Percentiles rank a stretch among this genome's conserved stretches.
Conservation (phyloP, 1,140 invertebrate genomes). For the Propsilocerus akamusi region DNA sequence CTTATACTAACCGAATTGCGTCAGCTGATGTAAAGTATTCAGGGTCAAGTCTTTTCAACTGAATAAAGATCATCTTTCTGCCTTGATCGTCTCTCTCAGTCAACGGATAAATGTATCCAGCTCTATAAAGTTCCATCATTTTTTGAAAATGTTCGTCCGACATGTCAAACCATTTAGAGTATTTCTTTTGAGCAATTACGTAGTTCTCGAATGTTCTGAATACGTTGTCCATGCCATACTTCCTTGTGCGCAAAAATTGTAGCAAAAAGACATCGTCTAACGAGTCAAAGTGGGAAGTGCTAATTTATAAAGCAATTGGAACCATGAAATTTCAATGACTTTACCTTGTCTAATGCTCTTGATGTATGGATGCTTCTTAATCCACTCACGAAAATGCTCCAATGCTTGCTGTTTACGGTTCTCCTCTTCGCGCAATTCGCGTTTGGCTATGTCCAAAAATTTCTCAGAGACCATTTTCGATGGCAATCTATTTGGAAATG, state of each 20-base stretch:
- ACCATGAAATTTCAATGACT: slow-evolving; percentile 5
- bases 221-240: slow-evolving; percentile 60
- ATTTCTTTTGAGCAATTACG: slow-evolving; percentile 48
- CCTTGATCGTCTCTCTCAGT: slow-evolving; percentile 45
- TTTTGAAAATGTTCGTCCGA: slow-evolving; percentile 46
- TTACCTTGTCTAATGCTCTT: slow-evolving; percentile 33
- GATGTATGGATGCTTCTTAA: slow-evolving; percentile 33
- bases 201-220: slow-evolving; percentile 63
- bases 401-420: slow-evolving; percentile 27
- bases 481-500: too few species aligned
- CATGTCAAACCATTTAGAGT: slow-evolving; percentile 58
- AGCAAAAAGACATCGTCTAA: slow-evolving; percentile 51
- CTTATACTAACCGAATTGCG: neutral
- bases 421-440: slow-evolving; percentile 34
- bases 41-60: neutral
- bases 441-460: slow-evolving; percentile 7
- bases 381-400: slow-evolving; percentile 34
- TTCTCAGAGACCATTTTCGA: neutral
- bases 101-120: slow-evolving; percentile 52
- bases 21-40: neutral
- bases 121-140: slow-evolving; percentile 44
- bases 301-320: neutral
- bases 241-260: slow-evolving; percentile 58
- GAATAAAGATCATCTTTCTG: slow-evolving; percentile 39
- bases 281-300: too few species aligned